A percentile compares a stretch with the other conserved stretches of the same genome.
Conservation (phyloP, 2,113 vertebrate genomes). For the Lagopus muta region DNA sequence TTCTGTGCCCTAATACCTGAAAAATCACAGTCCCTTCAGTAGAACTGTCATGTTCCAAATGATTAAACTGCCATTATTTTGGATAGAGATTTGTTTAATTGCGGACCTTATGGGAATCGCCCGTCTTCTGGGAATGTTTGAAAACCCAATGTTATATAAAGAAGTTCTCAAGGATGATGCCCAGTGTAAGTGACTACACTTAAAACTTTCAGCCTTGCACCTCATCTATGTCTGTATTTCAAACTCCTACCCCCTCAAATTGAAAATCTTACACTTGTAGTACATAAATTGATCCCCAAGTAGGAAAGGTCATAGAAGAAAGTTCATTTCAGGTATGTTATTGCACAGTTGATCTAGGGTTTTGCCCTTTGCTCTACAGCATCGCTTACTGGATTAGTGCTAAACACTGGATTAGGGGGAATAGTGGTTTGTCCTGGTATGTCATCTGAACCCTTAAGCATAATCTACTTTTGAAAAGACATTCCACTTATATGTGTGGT, state of each 20-base stretch:
- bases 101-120: neutral
- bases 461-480: conserved; percentile 14
- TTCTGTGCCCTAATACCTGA: neutral
- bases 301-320: neutral
- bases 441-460: neutral
- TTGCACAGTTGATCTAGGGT: neutral
- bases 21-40: neutral
- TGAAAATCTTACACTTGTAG: neutral
- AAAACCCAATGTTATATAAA: neutral
- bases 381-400: conserved; percentile 15
- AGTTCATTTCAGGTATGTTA: neutral
- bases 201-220: neutral
- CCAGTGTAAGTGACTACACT: neutral
- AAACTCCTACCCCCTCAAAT: neutral
- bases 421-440: neutral
- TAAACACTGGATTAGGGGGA: neutral
- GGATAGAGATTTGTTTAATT: neutral
- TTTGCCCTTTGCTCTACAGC: conserved; percentile 1
- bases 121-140: neutral
- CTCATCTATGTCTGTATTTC: neutral
- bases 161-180: neutral
- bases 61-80: neutral
- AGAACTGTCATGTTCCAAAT: neutral
- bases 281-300: neutral
- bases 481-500: neutral